A percentile compares a stretch with the other conserved stretches of the same genome.
Conservation (phyloP, 2,113 vertebrate genomes). For the Cynocephalus volans region DNA sequence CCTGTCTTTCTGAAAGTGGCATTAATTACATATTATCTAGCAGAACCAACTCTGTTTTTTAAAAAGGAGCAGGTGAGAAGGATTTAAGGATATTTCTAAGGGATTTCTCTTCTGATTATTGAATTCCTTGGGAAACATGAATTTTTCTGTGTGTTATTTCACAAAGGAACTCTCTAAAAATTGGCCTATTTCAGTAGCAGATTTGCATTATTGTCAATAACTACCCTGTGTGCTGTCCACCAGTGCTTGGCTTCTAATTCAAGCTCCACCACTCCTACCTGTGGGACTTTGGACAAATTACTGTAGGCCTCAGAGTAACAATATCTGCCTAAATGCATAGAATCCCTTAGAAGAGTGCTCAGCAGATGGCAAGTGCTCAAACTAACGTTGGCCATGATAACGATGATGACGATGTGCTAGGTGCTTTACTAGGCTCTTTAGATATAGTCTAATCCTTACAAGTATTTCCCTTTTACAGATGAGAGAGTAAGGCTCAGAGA, state of each 20-base stretch:
- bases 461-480: neutral
- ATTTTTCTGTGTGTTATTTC: constrained; percentile 33
- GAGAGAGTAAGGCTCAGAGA: neutral
- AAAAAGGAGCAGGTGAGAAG: neutral
- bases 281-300: neutral
- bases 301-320: neutral
- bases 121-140: constrained; percentile 2
- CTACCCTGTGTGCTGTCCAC: no score
- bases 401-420: neutral
- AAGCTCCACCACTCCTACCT: neutral
- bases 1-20: neutral
- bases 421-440: neutral
- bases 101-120: neutral
- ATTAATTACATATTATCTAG: neutral
- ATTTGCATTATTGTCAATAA: neutral
- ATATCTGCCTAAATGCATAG: neutral
- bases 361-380: neutral
- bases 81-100: neutral
- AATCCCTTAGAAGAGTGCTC: neutral
- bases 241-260: neutral
- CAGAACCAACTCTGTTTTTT: neutral
- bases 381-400: neutral
- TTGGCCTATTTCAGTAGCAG: neutral
- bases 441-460: neutral
- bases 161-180: neutral